Percentiles rank a stretch among this genome's conserved stretches.
Evolutionary conservation across 2,797 vertebrate genomes (phyloP).

Genomic region (Eleutherodactylus coqui): DNA sequence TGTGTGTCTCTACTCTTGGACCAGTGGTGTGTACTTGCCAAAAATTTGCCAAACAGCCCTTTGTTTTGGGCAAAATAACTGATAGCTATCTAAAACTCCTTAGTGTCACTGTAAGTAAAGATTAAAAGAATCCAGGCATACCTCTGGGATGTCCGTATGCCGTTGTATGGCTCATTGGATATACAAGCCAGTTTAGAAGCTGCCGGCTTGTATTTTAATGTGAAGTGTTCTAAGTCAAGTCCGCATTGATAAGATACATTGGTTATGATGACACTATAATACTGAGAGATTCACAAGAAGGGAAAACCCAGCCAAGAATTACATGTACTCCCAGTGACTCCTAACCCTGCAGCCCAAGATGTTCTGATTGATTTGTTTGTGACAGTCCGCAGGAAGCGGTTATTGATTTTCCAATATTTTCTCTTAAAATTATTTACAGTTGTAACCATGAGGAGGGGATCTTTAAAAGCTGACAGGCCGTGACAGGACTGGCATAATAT

Average conservation of each 20-base stretch:
- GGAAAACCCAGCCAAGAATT: constrained; percentile 94
- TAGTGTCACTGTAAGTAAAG: background rate
- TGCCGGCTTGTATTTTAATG: constrained; percentile 12
- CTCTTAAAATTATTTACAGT: constrained; percentile 97
- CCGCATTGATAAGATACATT: constrained; percentile 71
- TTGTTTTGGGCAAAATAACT: too few species aligned
- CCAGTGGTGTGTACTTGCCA: too few species aligned
- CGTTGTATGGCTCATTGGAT: background rate
- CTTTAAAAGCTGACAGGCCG: constrained; percentile 83
- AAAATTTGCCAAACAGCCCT: too few species aligned
- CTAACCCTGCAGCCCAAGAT: constrained; percentile 81
- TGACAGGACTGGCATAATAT: constrained; percentile 88
- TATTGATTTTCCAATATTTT: constrained; percentile 99
- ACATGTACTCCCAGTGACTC: constrained; percentile 81
- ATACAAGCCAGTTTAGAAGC: constrained; percentile 8
- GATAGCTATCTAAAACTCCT: too few species aligned
- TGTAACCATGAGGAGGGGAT: constrained; percentile 86
- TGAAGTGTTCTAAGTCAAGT: constrained; percentile 64
- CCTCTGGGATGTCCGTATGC: background rate
- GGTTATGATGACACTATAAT: constrained; percentile 94
- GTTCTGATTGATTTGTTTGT: constrained; percentile 96
- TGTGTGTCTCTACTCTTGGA: too few species aligned
- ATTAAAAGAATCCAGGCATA: background rate
- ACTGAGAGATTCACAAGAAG: constrained; percentile 92
- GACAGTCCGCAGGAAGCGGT: constrained; percentile 97